Evolutionary conservation across 1,140 invertebrate species (phyloP), one percentile per base, ranked within the genome.

Genomic region (Megathymus violae): DNA sequence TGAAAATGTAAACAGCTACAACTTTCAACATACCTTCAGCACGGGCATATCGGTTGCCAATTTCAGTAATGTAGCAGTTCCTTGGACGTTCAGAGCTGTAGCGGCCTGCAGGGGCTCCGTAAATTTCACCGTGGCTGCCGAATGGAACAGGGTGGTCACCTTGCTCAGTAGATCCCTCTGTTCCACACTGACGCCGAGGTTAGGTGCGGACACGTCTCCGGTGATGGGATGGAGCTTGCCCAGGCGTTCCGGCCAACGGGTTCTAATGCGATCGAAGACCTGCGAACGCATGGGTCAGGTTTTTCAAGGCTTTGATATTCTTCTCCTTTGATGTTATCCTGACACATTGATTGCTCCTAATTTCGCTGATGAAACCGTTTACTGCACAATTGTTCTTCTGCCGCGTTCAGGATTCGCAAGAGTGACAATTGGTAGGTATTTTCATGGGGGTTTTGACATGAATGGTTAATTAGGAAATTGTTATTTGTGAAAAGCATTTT

Each of bases 121-220:
- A 85, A 98, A 98, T 70, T 93, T 90, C 0, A 95, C 93, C 0
- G 94, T 95, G 0, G 94, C 95, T 0, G 94, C 94, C 31, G 93
- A 92, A 71, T 95, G 94, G 83, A 95, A 94, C 0, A 95, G 90
- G 16, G 93, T 90, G 7, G 94, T 91, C 0, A 93, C 92, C 66
- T 85, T 64, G 1, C 62, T 62, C 10, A 90, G 62, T 9, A 86
- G 64, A 15, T 69, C 65, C 10, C 71, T 88, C 74, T 96, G 97
- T 10, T 92, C 91, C 0, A 91, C 52, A 11, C 92, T 94, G 15
- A 97, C 84, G 1, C 95, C 98, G 17, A 99, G 91, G 66, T 95
- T 94, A 0, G 96, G 94, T 41, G 95, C 92, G 1, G 95, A 93
- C 3, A 99, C 95, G 89, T 99, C 98, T 7, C 98, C 98, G 36